Percentiles rank a stretch among this genome's conserved stretches.
These are phyloP conservation scores for Prochilodus magdalenae DNA, from an alignment of 2,113 vertebrate genomes.

Conservation along the genomic window DNA sequence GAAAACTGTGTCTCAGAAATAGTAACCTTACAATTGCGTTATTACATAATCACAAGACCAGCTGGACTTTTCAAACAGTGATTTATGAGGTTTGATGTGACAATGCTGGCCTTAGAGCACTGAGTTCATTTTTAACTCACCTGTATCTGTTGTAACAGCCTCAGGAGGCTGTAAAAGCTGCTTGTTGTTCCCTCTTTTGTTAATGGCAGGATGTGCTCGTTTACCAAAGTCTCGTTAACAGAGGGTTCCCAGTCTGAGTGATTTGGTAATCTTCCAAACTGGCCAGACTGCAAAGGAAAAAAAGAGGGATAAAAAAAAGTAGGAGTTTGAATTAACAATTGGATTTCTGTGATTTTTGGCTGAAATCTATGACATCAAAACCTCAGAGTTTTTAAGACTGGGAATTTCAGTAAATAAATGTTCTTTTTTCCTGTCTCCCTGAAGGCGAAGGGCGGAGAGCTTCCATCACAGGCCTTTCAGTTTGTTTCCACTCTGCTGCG, in stretches of 20 bases:
- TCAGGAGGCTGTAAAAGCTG: background rate
- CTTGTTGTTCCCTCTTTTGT: constrained; percentile 18
- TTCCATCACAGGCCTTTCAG: constrained; percentile 38
- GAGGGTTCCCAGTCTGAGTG: constrained; percentile 43
- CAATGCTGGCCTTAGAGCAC: too few species aligned
- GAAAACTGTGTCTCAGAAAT: too few species aligned
- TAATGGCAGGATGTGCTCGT: constrained; percentile 39
- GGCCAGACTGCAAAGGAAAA: constrained; percentile 47
- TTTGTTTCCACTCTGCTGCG: background rate
- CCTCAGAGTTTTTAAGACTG: constrained; percentile 47
- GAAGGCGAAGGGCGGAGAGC: constrained; percentile 30
- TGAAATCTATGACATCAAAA: constrained; percentile 27
- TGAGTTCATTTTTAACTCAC: background rate
- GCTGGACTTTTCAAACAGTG: too few species aligned
- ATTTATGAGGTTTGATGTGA: too few species aligned
- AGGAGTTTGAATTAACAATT: constrained; percentile 53
- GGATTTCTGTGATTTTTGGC: constrained; percentile 62
- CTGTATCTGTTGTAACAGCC: background rate
- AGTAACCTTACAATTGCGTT: too few species aligned
- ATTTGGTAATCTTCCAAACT: constrained; percentile 50
- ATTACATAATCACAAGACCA: too few species aligned
- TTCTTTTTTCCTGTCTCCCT: background rate
- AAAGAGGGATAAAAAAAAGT: constrained; percentile 46
- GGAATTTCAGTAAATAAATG: constrained; percentile 45
- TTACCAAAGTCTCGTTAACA: constrained; percentile 47